Evolutionary conservation across 2,888 invertebrate genomes (phyloP), one percentile per base, ranked within the genome.

Genomic region (Lepidocyrtoides sp.): DNA sequence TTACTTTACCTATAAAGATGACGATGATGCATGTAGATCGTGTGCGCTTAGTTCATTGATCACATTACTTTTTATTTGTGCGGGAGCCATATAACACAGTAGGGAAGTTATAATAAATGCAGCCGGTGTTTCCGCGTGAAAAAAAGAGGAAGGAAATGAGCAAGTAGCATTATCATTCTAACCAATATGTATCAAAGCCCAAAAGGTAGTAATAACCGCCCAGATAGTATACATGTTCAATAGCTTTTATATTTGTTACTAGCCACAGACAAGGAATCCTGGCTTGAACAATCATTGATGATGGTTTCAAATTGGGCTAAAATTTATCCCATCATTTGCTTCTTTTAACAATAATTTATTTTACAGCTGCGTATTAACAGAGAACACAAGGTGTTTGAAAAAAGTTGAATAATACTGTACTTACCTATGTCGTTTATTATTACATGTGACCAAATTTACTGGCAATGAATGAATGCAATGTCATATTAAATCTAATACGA

Each of bases 61-160:
- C 60, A 89, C 60, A 51, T 20, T 72, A 20, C 10, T 26, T 20
- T 44, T 85, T 12, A 36, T 14, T 12, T 44, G 69, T 51, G 12
- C 10, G 26, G 10, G 44, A 81, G 41, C 44, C 82, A 85, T 69
- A 77, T 41, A 57, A 75, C 89, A 29, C 82, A 75, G 82, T 20
- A 29, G 89, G 89, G 75, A 83, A 75, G 60, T 57, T 72, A 48
- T 69, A 36, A n/a, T 48, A 83, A 86, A 60, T 51, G 54, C 91
- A 93, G 91, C 92, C 93, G 92, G 92, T 93, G 93, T 92, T 93
- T 93, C 93, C 92, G 92, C 81, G 36, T 82, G 83, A 72, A 83
- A 89, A 77, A 79, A 81, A 32, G 36, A 51, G 89, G 83, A 89
- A 89, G 89, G 89, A 89, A 89, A 81, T 89, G 89, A 89, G 72